Evolutionary conservation across 2,113 vertebrate species (phyloP), one percentile per base, ranked within the genome.

Genomic region (Pipra filicauda): DNA sequence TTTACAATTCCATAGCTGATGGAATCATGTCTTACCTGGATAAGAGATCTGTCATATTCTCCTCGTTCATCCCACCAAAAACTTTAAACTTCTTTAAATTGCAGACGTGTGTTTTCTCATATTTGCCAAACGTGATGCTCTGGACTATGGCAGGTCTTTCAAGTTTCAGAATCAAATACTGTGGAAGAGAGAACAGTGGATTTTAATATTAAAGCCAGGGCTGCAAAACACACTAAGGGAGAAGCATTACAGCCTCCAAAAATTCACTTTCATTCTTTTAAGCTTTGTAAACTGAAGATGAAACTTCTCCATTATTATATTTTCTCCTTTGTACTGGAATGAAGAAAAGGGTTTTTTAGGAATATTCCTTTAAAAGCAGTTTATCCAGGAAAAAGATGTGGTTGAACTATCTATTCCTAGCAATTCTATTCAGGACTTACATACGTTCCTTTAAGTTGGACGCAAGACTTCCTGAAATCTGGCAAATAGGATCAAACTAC

Each of bases 1-100:
- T 85, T 65, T 72, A 14, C 1, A 2, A 49, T 51, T 52, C 55
- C 61, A 49, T 11, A 94, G 72, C 61, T 82, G 70, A 44, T 1
- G 27, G 84, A 93, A 76, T 86, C 58, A 37, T 6, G 7, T 93
- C 98, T 98, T 96, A 99, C 99, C 99, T 99, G 95, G 99, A 99
- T 93, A 99, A 97, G 20, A 99, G 98, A 88, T 99, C 99, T 19
- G 99, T 99, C 99, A 99, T 99, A 97, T 99, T 99, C 96, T 99
- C 99, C 97, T 99, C 99, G 88, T 99, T 99, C 99, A 99, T 99
- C 49, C 99, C 99, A 94, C 99, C 99, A 91, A 99, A 99, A 94
- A 99, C 99, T 97, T 99, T 99, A 95, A 99, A 99, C 96, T 99
- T 99, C 98, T 99, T 99, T 95, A 99, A 98, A 98, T 99, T 99